Conservation (phyloP, 2,888 invertebrate species). For the Lasioglossum leucozonium region DNA sequence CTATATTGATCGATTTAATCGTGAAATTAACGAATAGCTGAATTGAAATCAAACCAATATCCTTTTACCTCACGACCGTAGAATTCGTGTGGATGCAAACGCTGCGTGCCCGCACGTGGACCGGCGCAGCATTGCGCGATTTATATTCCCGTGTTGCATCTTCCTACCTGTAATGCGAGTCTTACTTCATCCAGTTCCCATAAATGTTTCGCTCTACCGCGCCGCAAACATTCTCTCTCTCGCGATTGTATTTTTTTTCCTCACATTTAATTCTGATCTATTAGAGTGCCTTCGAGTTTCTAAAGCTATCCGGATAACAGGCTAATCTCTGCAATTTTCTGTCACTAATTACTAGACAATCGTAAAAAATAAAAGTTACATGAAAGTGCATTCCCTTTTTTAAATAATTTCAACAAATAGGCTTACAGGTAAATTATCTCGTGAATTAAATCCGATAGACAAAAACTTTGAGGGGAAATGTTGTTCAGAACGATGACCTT, state of each 20-base stretch:
- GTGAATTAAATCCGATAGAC: too few species aligned
- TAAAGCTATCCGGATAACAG: neutral
- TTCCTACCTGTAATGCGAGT: conserved; percentile 60
- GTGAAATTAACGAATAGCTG: neutral
- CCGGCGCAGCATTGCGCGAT: conserved; percentile 62
- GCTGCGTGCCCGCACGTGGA: conserved; percentile 48
- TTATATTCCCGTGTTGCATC: conserved; percentile 68
- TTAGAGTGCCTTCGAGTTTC: conserved; percentile 16
- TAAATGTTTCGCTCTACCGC: conserved; percentile 54
- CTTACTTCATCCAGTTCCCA: conserved; percentile 74
- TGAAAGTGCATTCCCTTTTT: neutral
- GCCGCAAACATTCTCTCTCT: conserved; percentile 36
- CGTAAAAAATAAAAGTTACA: neutral
- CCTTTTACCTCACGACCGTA: neutral
- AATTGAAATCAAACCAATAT: neutral
- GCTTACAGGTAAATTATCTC: too few species aligned
- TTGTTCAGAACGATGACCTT: too few species aligned
- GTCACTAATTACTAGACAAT: neutral
- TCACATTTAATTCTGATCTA: conserved; percentile 25
- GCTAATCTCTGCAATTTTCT: neutral
- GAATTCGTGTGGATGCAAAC: conserved; percentile 59
- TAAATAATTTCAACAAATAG: too few species aligned
- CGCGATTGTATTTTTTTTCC: conserved; percentile 32
- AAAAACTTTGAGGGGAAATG: too few species aligned
- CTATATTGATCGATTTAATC: too few species aligned